phyloP scores from a whole-genome alignment of 2,797 vertebrate genomes.

The Sarcophilus harrisii region DNA sequence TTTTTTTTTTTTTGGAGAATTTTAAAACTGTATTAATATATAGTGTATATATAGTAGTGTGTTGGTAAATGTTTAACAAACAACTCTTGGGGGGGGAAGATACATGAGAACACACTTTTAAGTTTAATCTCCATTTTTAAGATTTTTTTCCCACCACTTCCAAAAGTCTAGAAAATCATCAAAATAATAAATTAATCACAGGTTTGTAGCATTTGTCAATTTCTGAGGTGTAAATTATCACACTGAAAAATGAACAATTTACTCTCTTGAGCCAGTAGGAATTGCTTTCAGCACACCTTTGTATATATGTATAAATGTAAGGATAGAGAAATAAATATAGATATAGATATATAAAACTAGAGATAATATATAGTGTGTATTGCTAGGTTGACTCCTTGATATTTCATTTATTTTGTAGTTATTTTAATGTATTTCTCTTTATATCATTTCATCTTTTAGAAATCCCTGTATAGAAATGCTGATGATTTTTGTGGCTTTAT shows the following conservation, averaged over 20 bases:
- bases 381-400: slow-evolving; percentile 3
- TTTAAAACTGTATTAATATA: not conserved
- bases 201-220: not conserved
- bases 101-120: not conserved
- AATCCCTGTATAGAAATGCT: not conserved
- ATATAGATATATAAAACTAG: not conserved
- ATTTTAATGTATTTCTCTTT: slow-evolving; percentile 10
- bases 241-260: not conserved
- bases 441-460: not conserved
- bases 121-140: not conserved
- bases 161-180: not conserved
- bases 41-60: not conserved
- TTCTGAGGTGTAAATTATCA: not conserved
- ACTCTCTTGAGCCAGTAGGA: slow-evolving; percentile 22
- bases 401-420: not conserved
- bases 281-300: not conserved
- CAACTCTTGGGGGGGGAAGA: too few species aligned
- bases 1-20: not conserved
- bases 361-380: not conserved
- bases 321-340: not conserved
- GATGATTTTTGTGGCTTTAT: not conserved
- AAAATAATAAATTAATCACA: not conserved
- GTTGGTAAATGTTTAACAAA: not conserved
- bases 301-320: not conserved
- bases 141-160: not conserved